Percentiles rank a stretch among this genome's conserved stretches.
phyloP scores from a whole-genome alignment of 2,888 invertebrate species.

The Strigamia maritima region DNA sequence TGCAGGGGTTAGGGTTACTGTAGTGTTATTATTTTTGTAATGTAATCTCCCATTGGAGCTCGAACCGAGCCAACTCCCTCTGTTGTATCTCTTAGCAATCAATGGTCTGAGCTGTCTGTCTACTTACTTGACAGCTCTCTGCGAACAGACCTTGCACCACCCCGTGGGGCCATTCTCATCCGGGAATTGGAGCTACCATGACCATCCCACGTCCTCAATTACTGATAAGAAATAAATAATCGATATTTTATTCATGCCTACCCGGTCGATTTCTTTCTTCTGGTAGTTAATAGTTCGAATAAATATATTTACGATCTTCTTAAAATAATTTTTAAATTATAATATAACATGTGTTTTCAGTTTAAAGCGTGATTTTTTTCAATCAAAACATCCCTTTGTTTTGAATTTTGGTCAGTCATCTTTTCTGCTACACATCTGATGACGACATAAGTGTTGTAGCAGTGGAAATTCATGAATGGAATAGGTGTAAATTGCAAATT shows the following conservation, averaged over 20 bases:
- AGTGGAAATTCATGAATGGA: constrained; percentile 37
- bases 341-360: too few species aligned
- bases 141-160: neutral
- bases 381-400: neutral
- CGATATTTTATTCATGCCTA: neutral
- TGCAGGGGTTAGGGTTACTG: constrained; percentile 1
- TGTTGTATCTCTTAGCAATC: constrained; percentile 22
- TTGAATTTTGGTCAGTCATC: neutral
- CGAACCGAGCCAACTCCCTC: constrained; percentile 6
- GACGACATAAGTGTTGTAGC: neutral
- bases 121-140: constrained; percentile 10
- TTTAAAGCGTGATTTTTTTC: too few species aligned
- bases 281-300: neutral
- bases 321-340: too few species aligned
- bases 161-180: constrained; percentile 1
- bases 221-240: constrained; percentile 31
- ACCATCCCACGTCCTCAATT: constrained; percentile 9
- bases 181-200: constrained; percentile 7
- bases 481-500: constrained; percentile 38
- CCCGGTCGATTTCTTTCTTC: neutral
- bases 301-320: neutral
- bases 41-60: constrained; percentile 20
- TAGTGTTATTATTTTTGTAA: constrained; percentile 23
- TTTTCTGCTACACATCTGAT: neutral
- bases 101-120: constrained; percentile 18